Conservation (phyloP, 2,113 vertebrate species). For the Aplodontia rufa region DNA sequence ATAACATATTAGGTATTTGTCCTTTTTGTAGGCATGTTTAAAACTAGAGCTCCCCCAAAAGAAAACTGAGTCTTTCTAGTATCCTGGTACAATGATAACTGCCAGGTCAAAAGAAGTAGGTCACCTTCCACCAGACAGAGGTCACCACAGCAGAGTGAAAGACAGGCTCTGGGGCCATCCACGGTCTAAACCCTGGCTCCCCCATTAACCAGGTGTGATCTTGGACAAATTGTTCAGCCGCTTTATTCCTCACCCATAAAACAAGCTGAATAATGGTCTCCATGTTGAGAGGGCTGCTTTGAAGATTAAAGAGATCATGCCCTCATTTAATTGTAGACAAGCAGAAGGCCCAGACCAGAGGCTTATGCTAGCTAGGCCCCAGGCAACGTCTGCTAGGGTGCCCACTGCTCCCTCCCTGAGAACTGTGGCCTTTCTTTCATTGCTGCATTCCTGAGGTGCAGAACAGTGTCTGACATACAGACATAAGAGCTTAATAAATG, state of each 20-base stretch:
- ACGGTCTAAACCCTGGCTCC: neutral
- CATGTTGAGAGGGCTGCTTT: neutral
- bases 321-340: neutral
- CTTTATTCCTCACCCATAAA: neutral
- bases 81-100: neutral
- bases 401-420: accelerated
- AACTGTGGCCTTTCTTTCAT: neutral
- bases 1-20: neutral
- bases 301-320: neutral
- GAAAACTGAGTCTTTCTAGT: neutral
- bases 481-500: neutral
- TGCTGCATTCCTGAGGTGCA: neutral
- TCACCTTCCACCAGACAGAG: accelerated
- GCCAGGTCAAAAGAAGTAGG: neutral
- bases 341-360: neutral
- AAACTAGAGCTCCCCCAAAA: neutral
- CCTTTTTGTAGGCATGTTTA: neutral
- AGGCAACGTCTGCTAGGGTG: too few species aligned
- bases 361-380: neutral
- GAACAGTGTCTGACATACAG: neutral
- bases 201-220: neutral
- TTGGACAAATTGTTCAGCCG: neutral
- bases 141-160: accelerated
- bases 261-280: neutral
- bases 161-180: neutral